Conservation (phyloP, 2,797 vertebrate species). For the Malacoraja senta region DNA sequence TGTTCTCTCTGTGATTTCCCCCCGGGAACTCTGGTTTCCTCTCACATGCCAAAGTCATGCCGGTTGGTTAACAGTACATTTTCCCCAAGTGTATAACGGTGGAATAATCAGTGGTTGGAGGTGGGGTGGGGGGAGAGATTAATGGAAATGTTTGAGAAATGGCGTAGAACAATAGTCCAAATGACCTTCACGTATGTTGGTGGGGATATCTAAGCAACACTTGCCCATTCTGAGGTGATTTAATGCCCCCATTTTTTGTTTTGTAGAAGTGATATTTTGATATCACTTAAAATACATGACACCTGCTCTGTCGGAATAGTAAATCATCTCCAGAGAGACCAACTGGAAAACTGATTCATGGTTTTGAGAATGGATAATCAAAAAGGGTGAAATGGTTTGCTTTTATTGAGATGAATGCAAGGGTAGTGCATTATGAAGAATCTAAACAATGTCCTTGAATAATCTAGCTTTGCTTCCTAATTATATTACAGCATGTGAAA, state of each 20-base stretch:
- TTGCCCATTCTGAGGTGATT: not conserved
- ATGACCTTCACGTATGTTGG: too few relatives aligned
- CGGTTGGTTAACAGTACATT: too few relatives aligned
- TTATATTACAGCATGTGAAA: not conserved
- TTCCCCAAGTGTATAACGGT: too few relatives aligned
- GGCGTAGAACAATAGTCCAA: too few relatives aligned
- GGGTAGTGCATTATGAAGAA: not conserved
- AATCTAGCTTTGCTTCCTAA: not conserved
- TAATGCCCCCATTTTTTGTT: not conserved
- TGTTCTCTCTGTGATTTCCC: too few relatives aligned
- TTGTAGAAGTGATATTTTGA: not conserved
- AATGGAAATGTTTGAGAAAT: too few relatives aligned
- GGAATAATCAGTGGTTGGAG: too few relatives aligned
- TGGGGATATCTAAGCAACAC: not conserved
- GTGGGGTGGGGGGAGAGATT: too few relatives aligned
- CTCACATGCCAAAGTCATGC: too few relatives aligned
- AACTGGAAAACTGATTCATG: too few relatives aligned
- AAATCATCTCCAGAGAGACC: not conserved
- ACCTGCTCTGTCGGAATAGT: not conserved
- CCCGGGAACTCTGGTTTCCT: too few relatives aligned
- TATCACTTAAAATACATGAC: not conserved
- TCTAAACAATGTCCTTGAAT: not conserved
- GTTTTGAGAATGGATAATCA: not conserved
- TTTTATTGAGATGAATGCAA: not conserved
- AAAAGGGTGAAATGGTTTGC: not conserved